Evolutionary conservation across 2,113 vertebrate species (phyloP).

Genomic region (Mohoua ochrocephala): DNA sequence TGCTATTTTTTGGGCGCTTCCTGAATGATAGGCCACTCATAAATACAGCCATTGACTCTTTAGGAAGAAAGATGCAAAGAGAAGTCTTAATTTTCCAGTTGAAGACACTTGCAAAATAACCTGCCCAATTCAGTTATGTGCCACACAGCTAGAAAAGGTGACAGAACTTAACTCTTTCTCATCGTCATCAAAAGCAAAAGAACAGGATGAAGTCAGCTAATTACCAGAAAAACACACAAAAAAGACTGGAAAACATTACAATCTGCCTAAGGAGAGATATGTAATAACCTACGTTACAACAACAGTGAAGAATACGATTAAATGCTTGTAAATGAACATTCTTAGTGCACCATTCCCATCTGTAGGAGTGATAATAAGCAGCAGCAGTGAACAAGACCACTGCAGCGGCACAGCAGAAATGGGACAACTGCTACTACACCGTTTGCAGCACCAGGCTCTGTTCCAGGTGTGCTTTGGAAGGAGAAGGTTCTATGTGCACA

Average conservation of each 20-base stretch:
- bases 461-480: not conserved
- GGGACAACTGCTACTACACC: not conserved
- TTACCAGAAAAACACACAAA: not conserved
- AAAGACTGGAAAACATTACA: not conserved
- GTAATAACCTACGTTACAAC: not conserved
- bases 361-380: not conserved
- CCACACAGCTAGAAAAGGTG: not conserved
- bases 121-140: slow-evolving; percentile 11
- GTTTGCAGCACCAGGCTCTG: not conserved
- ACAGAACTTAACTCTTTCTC: slow-evolving; percentile 11
- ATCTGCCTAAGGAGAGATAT: not conserved
- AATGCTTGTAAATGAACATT: not conserved
- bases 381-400: not conserved
- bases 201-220: not conserved
- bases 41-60: not conserved
- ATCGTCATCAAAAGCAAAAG: not conserved
- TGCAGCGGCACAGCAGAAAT: not conserved
- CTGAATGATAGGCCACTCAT: not conserved
- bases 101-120: slow-evolving; percentile 43
- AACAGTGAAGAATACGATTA: not conserved
- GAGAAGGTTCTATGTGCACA: not conserved
- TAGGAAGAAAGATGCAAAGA: not conserved
- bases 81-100: slow-evolving; percentile 44
- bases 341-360: not conserved
- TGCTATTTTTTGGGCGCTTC: not conserved